Conservation (phyloP, 2,888 invertebrate genomes). For the Phortica okadai region DNA sequence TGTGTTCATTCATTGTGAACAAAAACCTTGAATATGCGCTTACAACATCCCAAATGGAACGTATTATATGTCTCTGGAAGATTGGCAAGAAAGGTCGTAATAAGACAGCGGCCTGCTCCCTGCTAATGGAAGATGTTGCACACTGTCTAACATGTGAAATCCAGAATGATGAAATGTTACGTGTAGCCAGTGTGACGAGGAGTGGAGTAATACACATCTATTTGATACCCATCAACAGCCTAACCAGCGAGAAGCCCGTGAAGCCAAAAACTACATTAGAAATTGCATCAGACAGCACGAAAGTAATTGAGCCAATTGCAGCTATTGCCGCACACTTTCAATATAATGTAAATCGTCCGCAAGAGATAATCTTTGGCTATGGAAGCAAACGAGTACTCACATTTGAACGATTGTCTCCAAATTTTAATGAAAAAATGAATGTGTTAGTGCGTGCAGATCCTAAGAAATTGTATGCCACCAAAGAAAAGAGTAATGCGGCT, state of each 20-base stretch:
- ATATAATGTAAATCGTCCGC: constrained; percentile 66
- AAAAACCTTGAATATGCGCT: constrained; percentile 67
- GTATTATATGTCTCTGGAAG: constrained; percentile 75
- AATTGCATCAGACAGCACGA: constrained; percentile 79
- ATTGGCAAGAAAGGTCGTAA: constrained; percentile 75
- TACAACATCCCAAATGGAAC: constrained; percentile 74
- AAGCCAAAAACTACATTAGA: constrained; percentile 81
- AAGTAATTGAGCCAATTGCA: constrained; percentile 78
- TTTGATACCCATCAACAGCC: constrained; percentile 83
- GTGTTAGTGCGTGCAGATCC: constrained; percentile 74
- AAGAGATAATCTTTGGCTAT: constrained; percentile 79
- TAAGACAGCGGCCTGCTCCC: constrained; percentile 79
- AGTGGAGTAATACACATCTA: constrained; percentile 89
- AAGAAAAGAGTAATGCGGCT: constrained; percentile 51
- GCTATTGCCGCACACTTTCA: constrained; percentile 77
- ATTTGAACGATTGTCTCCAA: constrained; percentile 80
- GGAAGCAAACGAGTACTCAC: constrained; percentile 79
- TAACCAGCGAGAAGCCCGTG: constrained; percentile 79
- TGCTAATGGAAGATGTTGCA: constrained; percentile 84
- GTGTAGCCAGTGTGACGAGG: constrained; percentile 80
- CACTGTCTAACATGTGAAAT: constrained; percentile 78
- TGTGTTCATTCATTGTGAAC: constrained; percentile 71
- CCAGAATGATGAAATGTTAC: constrained; percentile 77
- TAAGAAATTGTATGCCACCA: constrained; percentile 57
- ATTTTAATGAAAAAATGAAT: constrained; percentile 78